Evolutionary conservation across 2,888 invertebrate species (phyloP), one percentile per base, ranked within the genome.

Genomic region (Apamea monoglypha): DNA sequence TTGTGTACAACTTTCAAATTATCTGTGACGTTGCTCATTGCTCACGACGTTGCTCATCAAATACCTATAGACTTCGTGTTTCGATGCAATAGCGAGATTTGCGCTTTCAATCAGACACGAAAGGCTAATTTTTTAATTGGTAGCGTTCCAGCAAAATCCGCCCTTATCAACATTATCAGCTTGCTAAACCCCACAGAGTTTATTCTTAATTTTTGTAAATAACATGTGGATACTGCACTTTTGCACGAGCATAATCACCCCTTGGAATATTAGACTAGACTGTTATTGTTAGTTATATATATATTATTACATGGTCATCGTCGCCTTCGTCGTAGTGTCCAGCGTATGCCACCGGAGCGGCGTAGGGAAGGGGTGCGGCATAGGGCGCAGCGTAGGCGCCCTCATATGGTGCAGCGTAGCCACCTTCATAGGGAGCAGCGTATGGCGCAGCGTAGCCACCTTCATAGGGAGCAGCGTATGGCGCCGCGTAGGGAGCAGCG

Each of bases 271-370:
- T 10, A 56, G 21, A 53, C n/a, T 18, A 25, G 0, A 29, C 53
- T 67, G 1, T 18, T 18, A 25, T 21, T 36, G 2, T 44, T 14
- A 21, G 8, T 68, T 7, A n/a, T 7, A 18, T 56, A 25, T 6
- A 25, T 59, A n/a, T 25, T 36, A 84, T 93, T 90, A 94, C 94
- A 83, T 95, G 92, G 89, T 94, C 94, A 81, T 94, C 94, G 75
- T 94, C 93, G 14, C 90, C 90, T 29, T 89, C 91, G 36, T 81
- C 89, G 44, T 89, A 87, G 79, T 92, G 90, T 40, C 86, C 92
- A 36, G 87, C 88, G n/a, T 89, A 88, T 2, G 88, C 84, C 12
- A 77, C 18, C 21, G 91, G 91, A 1, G 90, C 90, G 7, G 89
- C 89, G 74, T 92, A 92, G 1, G 91, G 87, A 2, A 90, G 82